Evolutionary conservation across 2,888 invertebrate species (phyloP), one percentile per base, ranked within the genome.

Genomic region (Phrixothrix hirtus): DNA sequence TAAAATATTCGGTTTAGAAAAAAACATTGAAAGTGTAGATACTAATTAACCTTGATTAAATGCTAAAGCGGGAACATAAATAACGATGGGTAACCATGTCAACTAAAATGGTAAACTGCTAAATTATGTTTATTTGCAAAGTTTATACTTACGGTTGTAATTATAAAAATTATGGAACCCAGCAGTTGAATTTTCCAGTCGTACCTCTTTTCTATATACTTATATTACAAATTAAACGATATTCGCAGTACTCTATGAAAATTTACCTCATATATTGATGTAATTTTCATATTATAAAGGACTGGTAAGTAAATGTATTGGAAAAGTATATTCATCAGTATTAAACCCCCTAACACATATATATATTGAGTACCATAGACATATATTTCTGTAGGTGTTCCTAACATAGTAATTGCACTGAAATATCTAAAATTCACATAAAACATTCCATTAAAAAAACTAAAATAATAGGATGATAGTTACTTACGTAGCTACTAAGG

Each of bases 401-500:
- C 34, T 2, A 34, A 14, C 15, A 34, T 9, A 9, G 34, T 9
- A 16, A 34, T 34, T 15, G 14, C 34, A 16, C 34, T 34, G 9
- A 14, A 15, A 15, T 14, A 16, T 13, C 34, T 34, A 15, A 14
- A 32, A 14, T 7, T 14, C n/a, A 3, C 7, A 32, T 30, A 44
- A 36, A 30, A 31, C 10, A 31, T 12, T 4, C 21, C 7, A 21
- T 21, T 21, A 21, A 21, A 29, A 29, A 29, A 11, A 9, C 9
- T 11, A 14, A 1, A 34, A 56, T 29, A 10, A 29, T 11, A 3
- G 9, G 29, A 11, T 9, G 9, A 9, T 29, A 37, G 46, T 43
- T 29, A 58, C 69, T 72, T 71, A 88, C 88, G 88, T 92, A 42
- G 93, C 92, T 52, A 93, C 85, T 21, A 94, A 79, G 0, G 92